Evolutionary conservation across 2,888 invertebrate species (phyloP).

Genomic region (Asteroscopus sphinx): DNA sequence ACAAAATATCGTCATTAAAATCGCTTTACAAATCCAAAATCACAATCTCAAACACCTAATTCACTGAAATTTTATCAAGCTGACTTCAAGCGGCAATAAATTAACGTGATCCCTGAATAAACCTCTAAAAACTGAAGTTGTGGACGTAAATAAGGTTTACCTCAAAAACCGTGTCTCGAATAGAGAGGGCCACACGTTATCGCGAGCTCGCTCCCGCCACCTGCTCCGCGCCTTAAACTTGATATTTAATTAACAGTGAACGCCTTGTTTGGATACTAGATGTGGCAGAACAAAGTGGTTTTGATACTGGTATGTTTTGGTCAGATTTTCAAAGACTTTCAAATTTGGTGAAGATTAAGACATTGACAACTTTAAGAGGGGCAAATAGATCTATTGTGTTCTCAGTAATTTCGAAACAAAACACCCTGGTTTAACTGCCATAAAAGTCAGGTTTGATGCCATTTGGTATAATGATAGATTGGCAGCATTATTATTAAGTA

Average conservation of each 20-base stretch:
- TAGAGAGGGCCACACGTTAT: conserved; percentile 79
- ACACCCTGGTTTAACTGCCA: no score
- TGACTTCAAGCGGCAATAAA: conserved; percentile 38
- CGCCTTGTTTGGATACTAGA: conserved; percentile 61
- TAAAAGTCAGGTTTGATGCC: no score
- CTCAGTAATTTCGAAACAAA: no score
- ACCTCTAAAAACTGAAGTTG: conserved; percentile 54
- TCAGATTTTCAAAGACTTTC: no score
- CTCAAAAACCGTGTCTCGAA: conserved; percentile 76
- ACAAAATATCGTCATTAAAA: not conserved
- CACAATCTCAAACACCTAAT: conserved; percentile 12
- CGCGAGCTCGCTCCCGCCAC: conserved; percentile 72
- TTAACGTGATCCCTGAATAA: conserved; percentile 42
- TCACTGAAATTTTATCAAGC: conserved; percentile 15
- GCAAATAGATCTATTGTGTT: no score
- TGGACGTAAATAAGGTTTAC: conserved; percentile 79
- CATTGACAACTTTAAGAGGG: no score
- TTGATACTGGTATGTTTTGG: conserved; percentile 5
- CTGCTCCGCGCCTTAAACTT: conserved; percentile 78
- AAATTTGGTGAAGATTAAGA: no score
- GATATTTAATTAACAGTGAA: conserved; percentile 81
- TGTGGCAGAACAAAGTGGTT: conserved; percentile 33
- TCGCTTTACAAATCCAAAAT: conserved; percentile 4
- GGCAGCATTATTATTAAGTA: no score
- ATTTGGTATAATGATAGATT: no score